phyloP scores from a whole-genome alignment of 2,113 vertebrate species.

The Cheilinus undulatus region DNA sequence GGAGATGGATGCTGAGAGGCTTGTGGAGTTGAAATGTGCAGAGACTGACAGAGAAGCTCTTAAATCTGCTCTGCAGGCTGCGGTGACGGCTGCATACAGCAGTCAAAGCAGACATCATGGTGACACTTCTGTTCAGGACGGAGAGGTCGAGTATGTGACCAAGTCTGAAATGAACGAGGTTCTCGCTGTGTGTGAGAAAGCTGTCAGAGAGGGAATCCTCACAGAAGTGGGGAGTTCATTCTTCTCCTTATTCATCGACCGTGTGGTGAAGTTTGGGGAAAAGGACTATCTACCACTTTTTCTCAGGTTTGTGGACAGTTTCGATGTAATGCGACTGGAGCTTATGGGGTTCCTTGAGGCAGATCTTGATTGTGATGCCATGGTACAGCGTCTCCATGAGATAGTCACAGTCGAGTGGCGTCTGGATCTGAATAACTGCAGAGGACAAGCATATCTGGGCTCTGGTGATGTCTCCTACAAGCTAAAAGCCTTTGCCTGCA shows the following conservation, averaged over 20 bases:
- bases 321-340: conserved; percentile 92
- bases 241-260: conserved; percentile 93
- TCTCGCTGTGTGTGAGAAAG: conserved; percentile 91
- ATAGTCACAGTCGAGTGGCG: conserved; percentile 91
- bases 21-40: conserved; percentile 77
- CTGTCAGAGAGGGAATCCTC: conserved; percentile 90
- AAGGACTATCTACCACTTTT: conserved; percentile 90
- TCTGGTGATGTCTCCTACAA: conserved; percentile 93
- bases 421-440: conserved; percentile 93
- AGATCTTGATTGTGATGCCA: conserved; percentile 83
- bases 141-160: conserved; percentile 83
- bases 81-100: conserved; percentile 73
- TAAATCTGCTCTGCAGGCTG: conserved; percentile 80
- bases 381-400: conserved; percentile 88
- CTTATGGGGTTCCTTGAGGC: conserved; percentile 92
- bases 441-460: conserved; percentile 93
- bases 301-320: conserved; percentile 93
- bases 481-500: conserved; percentile 93
- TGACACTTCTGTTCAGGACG: conserved; percentile 64
- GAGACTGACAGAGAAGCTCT: conserved; percentile 83
- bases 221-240: conserved; percentile 91
- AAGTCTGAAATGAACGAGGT: conserved; percentile 91
- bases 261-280: conserved; percentile 90
- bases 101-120: conserved; percentile 63
- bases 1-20: conserved; percentile 81